Evolutionary conservation across 2,888 invertebrate species (phyloP), one percentile per base, ranked within the genome.

Genomic region (Sicus ferrugineus): DNA sequence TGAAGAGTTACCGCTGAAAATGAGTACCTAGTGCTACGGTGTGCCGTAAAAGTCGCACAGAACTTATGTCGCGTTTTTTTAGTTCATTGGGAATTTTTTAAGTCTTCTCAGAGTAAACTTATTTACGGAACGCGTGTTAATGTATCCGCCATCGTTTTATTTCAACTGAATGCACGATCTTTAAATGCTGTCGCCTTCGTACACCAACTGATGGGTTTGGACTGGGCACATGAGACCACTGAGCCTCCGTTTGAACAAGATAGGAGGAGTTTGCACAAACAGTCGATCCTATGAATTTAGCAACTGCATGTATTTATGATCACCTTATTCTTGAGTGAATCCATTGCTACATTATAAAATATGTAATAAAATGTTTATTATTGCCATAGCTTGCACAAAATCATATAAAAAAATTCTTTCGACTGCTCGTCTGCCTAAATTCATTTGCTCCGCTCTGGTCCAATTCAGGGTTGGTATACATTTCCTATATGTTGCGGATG

Each of bases 341-440:
- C 9, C n/a, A 9, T 28, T 19, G n/a, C 54, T 14, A n/a, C 5
- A 23, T 31, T 69, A 21, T n/a, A 21, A 64, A 54, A 54, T 14
- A 26, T 54, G 11, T 54, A 3, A 26, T 3, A 42, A 9, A 26
- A 23, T 42, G 42, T 4, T 19, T 48, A 52, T 28, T 11, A 42
- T 80, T 78, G 7, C 82, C 78, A 9, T 82, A 88, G 87, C 64
- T 86, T 87, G 67, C 85, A 87, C 31, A 78, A 83, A 68, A 78
- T 83, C 30, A 85, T 88, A 52, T 88, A 88, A 74, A 77, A n/a
- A 86, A 48, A 86, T 87, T 0, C 87, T 86, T 54, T 88, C 88
- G 38, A 81, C 83, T 0, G 86, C 87, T 61, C 87, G 89, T 73
- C 85, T 89, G 74, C 87, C 87, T 31, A 89, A 89, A 77, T 80